These are phyloP conservation scores for Spinibarbus caldwelli DNA, from an alignment of 2,797 vertebrate species.

Conservation along the genomic window DNA sequence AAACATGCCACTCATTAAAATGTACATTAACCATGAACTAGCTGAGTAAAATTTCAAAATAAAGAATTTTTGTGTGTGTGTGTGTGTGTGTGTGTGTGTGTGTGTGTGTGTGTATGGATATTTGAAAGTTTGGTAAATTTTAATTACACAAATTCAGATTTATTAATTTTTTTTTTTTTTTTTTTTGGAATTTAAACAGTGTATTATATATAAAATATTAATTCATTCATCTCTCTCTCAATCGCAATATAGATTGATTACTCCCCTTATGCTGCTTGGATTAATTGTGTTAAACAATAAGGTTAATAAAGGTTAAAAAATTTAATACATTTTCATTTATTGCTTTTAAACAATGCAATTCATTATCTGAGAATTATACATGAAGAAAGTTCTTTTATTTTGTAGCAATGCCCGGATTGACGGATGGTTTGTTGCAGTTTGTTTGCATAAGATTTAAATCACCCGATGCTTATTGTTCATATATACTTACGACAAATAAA, in stretches of 20 bases:
- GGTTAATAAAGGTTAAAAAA: no score
- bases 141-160: neutral
- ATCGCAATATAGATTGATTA: neutral
- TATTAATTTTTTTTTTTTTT: no score
- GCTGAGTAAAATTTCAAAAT: neutral
- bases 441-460: neutral
- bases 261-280: neutral
- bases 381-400: neutral
- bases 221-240: neutral
- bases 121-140: neutral
- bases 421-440: neutral
- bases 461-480: neutral
- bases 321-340: neutral
- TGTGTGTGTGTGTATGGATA: neutral
- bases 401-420: no score
- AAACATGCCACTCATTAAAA: slow-evolving; percentile 7
- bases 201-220: neutral
- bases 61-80: neutral
- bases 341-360: neutral
- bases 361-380: no score
- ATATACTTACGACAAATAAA: neutral
- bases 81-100: no score
- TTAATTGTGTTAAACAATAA: neutral
- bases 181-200: neutral
- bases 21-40: neutral